Percentiles rank a stretch among this genome's conserved stretches.
phyloP scores from a whole-genome alignment of 1,140 invertebrate genomes.

The Orchesella cincta region DNA sequence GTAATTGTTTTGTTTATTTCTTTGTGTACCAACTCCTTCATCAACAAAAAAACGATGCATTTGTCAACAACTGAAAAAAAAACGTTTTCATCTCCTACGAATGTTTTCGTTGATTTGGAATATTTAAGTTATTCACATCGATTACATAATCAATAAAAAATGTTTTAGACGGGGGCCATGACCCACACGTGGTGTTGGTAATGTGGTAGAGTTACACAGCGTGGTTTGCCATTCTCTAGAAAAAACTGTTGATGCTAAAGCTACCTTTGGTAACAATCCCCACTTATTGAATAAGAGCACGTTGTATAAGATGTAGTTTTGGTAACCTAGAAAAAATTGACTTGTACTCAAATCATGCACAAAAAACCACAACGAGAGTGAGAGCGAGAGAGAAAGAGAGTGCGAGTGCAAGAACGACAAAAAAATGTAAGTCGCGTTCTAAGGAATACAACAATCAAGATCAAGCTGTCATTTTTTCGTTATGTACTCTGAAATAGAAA shows the following conservation, averaged over 20 bases:
- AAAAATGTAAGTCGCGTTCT: conserved; percentile 13
- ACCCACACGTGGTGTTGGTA: conserved; percentile 9
- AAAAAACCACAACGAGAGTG: neutral
- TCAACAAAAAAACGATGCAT: neutral
- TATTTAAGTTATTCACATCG: too few relatives aligned
- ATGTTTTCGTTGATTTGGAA: neutral
- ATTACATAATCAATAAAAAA: too few relatives aligned
- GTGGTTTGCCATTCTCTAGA: neutral
- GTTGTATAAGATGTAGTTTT: neutral
- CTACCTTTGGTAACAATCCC: too few relatives aligned
- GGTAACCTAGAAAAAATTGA: conserved; percentile 19
- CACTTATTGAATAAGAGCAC: too few relatives aligned
- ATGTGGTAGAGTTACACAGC: neutral
- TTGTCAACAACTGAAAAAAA: neutral
- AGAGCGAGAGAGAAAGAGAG: conserved; percentile 6
- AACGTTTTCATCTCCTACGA: neutral
- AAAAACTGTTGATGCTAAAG: too few relatives aligned
- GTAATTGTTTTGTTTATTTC: conserved; percentile 29
- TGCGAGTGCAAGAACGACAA: neutral
- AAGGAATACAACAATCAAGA: neutral
- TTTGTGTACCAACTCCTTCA: neutral
- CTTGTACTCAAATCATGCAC: conserved; percentile 10
- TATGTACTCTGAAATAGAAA: neutral
- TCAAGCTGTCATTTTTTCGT: neutral
- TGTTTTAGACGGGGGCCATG: conserved; percentile 6